These are phyloP conservation scores for Pipistrellus kuhlii DNA, from an alignment of 2,797 vertebrate species.

Conservation along the genomic window DNA sequence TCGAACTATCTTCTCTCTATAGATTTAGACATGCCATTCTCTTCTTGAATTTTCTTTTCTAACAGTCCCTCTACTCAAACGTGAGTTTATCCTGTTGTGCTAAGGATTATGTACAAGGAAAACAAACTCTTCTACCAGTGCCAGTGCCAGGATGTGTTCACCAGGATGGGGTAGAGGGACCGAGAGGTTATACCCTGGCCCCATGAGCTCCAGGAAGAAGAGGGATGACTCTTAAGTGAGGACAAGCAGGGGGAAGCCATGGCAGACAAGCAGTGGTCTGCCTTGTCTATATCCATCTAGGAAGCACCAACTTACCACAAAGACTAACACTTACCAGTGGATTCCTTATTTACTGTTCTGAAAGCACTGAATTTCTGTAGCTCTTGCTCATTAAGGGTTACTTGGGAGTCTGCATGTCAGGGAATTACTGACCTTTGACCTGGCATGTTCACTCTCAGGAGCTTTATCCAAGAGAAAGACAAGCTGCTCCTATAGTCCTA, in stretches of 20 bases:
- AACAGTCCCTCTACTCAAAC: slow-evolving; percentile 64
- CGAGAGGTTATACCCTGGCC: neutral
- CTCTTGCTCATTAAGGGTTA: neutral
- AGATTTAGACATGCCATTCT: slow-evolving; percentile 43
- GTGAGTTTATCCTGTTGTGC: neutral
- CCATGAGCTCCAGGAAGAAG: neutral
- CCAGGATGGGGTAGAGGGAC: neutral
- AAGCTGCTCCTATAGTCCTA: neutral
- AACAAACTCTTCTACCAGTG: neutral
- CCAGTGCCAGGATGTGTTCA: neutral
- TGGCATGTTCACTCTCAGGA: neutral
- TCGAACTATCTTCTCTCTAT: slow-evolving; percentile 70
- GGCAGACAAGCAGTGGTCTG: slow-evolving; percentile 69
- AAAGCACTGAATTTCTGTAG: neutral
- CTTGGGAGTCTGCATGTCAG: neutral
- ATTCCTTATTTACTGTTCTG: neutral
- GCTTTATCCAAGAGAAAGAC: neutral
- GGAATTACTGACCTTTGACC: neutral
- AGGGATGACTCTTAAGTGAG: slow-evolving; percentile 53
- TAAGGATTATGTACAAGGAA: neutral
- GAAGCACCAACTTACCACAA: neutral
- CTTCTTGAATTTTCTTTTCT: slow-evolving; percentile 55
- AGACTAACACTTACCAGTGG: neutral
- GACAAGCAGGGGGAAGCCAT: neutral
- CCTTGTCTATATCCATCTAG: neutral